Conservation (phyloP, 2,888 invertebrate species). For the Epicampocera succincta region DNA sequence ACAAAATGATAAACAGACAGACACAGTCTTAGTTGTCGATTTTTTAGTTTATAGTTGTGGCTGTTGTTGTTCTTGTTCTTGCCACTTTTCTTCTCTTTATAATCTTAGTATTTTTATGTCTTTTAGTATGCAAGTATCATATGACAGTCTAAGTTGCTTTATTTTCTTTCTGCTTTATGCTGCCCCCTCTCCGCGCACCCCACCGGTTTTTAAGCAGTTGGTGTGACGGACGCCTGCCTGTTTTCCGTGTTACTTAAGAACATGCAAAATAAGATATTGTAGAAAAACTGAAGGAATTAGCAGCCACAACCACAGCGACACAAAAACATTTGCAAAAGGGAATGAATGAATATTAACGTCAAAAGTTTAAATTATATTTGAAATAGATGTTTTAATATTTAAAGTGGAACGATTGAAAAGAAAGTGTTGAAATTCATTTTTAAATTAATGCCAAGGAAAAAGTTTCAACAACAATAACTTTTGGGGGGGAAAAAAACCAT, state of each 20-base stretch:
- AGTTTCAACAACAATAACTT: constrained; percentile 10
- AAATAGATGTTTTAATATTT: constrained; percentile 52
- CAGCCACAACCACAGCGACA: constrained; percentile 27
- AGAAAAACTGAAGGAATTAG: constrained; percentile 54
- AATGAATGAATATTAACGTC: constrained; percentile 17
- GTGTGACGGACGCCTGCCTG: constrained; percentile 39
- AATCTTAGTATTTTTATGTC: constrained; percentile 29
- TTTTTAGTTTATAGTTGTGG: constrained; percentile 12
- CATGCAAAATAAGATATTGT: constrained; percentile 67
- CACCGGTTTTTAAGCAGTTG: constrained; percentile 30
- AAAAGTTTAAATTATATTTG: constrained; percentile 54
- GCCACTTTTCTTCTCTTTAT: constrained; percentile 9
- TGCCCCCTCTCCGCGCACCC: background rate
- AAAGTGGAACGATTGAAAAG: constrained; percentile 18
- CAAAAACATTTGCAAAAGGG: constrained; percentile 34
- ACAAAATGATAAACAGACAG: constrained; percentile 69
- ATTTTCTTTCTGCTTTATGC: constrained; percentile 1
- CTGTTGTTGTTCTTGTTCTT: constrained; percentile 44
- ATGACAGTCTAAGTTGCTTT: constrained; percentile 63
- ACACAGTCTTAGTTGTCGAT: constrained; percentile 59
- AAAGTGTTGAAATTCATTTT: constrained; percentile 51
- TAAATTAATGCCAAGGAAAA: constrained; percentile 42
- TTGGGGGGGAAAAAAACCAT: too few relatives aligned
- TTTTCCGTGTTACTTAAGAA: constrained; percentile 64
- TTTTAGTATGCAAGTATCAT: constrained; percentile 63